Evolutionary conservation across 2,797 vertebrate species (phyloP).

Genomic region (Pseudochirops cupreus): DNA sequence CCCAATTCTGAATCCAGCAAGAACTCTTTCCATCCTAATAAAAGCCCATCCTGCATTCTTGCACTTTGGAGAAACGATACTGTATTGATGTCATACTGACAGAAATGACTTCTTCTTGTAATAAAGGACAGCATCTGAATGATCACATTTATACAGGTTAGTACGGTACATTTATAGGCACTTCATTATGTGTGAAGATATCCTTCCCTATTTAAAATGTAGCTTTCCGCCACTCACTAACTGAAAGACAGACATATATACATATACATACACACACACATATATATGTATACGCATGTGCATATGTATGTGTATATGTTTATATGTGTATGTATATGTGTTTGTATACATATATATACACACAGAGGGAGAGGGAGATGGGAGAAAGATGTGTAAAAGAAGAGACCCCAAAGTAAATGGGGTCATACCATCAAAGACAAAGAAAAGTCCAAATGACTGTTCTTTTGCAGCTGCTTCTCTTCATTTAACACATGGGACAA

Average conservation of each 20-base stretch:
- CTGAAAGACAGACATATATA: accelerated
- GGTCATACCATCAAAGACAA: not conserved
- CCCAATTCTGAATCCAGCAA: not conserved
- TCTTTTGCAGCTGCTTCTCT: not conserved
- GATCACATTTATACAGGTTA: not conserved
- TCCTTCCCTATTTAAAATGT: not conserved
- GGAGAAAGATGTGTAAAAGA: not conserved
- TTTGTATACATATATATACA: no score
- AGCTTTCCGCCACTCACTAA: not conserved
- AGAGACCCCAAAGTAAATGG: not conserved
- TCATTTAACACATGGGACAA: not conserved
- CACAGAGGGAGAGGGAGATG: no score
- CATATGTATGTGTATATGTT: no score
- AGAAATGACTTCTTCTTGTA: not conserved
- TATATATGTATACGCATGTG: no score
- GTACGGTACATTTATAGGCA: not conserved
- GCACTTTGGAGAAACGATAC: not conserved
- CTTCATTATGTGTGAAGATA: not conserved
- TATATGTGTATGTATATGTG: no score
- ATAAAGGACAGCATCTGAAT: not conserved
- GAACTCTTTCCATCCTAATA: not conserved
- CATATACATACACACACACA: no score
- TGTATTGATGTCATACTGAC: not conserved
- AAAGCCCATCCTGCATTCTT: not conserved
- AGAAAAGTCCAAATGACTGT: not conserved